Base-by-base conservation (phyloP, 2,797 vertebrate species). In the Sarcophilus harrisii region DNA sequence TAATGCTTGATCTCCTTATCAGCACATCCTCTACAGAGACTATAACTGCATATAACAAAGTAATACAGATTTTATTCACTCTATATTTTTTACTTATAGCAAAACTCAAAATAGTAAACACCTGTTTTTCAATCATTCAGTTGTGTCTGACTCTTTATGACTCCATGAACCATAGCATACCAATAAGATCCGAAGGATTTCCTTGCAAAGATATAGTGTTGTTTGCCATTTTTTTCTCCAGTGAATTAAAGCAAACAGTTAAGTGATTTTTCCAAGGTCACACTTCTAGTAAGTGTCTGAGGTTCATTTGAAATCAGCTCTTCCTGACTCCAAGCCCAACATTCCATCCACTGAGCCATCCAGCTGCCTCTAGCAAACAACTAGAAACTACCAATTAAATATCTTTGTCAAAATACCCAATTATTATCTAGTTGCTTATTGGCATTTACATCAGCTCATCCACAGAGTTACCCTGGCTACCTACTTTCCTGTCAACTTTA, bases 11-110 rank as follows among this genome's bases (percentile, higher is more conserved):
- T 52, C 94, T 58, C 28, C 18, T 81, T 45, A 14, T 54, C 57
- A 49, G 5, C 60, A 18, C 18, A 24, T 92, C 73, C 38, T 81
- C 55, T 55, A n/a, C 91, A 91, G 87, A 94, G 21, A 62, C 66
- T 58, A 3, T 3, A 92, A 38, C 32, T 52, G 1, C 32, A 92
- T 21, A 32, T 58, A 62, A 60, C 6, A 89, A n/a, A 73, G 2
- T 57, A 29, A 10, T 45, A 59, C 32, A 45, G 73, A 45, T n/a
- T 59, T 58, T 81, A 30, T 28, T 91, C 93, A 27, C 58, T 92
- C 45, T 62, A 28, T 93, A 12, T 54, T 38, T 93, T 95, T 59
- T 92, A 4, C 27, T 95, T 57, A 93, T 81, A 96, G 32, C 13
- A 59, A 95, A 92, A 57, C 16, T 91, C 30, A 91, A 89, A 45